A percentile compares a stretch with the other conserved stretches of the same genome.
phyloP scores from a whole-genome alignment of 2,113 vertebrate genomes.

The Rhineura floridana region DNA sequence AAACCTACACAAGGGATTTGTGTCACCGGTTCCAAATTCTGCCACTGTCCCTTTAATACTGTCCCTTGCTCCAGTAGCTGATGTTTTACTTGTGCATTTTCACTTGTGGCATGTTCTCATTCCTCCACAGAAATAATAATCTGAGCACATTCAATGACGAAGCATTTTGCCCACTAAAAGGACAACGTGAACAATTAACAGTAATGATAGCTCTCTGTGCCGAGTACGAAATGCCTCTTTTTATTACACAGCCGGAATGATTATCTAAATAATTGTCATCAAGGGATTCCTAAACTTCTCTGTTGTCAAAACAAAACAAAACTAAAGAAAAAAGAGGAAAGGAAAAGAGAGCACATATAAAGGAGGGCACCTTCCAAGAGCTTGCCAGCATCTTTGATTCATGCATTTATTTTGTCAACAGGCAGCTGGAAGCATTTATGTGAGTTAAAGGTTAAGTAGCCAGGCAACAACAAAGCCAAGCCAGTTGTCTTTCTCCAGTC shows the following conservation, averaged over 20 bases:
- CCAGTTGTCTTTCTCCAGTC: constrained; percentile 49
- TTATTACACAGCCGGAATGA: background rate
- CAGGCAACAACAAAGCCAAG: background rate
- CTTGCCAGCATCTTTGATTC: background rate
- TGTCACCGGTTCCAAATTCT: background rate
- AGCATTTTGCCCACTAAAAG: background rate
- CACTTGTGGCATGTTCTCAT: background rate
- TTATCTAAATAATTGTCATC: background rate
- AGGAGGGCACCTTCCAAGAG: background rate
- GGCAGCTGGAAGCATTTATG: constrained; percentile 41
- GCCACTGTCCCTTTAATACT: background rate
- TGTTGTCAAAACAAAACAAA: background rate
- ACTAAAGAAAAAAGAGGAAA: background rate
- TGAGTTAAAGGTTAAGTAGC: constrained; percentile 44
- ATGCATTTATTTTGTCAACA: constrained; percentile 40
- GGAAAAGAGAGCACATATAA: background rate
- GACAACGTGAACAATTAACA: background rate
- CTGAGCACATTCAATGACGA: background rate
- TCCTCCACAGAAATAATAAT: background rate
- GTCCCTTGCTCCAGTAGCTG: background rate
- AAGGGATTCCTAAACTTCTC: constrained; percentile 23
- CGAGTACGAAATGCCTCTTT: background rate
- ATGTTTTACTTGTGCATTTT: background rate
- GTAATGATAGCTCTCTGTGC: background rate
- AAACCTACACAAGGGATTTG: background rate